Base-by-base conservation (phyloP, 53 echinoderm and acorn worm species). In the Arbacia lixula region DNA sequence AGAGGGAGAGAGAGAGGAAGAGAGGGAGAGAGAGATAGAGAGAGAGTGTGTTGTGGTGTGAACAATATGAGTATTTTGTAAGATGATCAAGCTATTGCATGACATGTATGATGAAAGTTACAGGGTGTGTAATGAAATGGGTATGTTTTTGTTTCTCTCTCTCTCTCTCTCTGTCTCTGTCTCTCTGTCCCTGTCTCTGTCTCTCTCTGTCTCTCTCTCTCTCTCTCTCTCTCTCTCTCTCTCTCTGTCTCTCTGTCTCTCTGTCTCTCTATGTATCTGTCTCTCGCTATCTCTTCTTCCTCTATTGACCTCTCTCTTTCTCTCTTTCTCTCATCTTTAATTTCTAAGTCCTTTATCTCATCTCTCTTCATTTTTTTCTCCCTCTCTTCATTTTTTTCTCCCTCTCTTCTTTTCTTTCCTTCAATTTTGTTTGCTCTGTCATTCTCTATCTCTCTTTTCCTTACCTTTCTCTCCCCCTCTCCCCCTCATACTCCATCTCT, bases 181-280 rank as follows among this genome's bases (percentile, higher is more conserved):
- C 39, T 58, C 27, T 58, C 58, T 37, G 37, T 75, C 55, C 34
- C 32, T 46, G 4, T 32, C 33, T 64, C 64, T 10, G 6, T 6
- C 64, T 30, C 31, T 32, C 64, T 32, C 64, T 6, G 29, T 31
- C 64, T 64, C 19, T 26, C 42, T 36, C 39, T 77, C 77, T 57
- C 17, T 34, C 19, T 4, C 72, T 53, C 58, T 28, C 39, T 57
- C 26, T 73, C 57, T 36, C 27, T 56, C 76, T 56, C 38, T 37
- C 37, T 57, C 11, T 57, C 31, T 33, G 0, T 73, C 52, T 73
- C 53, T 71, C 29, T 71, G 0, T 71, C 12, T 71, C 29, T 43
- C 49, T 46, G 2, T 20, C 1, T 68, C 40, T 40, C 26, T 21
- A 20, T 39, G n/a, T 68, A 20, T 39, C 41, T 24, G 1, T 39